Evolutionary conservation across 2,888 invertebrate species (phyloP).

Genomic region (Venusia cambrica): DNA sequence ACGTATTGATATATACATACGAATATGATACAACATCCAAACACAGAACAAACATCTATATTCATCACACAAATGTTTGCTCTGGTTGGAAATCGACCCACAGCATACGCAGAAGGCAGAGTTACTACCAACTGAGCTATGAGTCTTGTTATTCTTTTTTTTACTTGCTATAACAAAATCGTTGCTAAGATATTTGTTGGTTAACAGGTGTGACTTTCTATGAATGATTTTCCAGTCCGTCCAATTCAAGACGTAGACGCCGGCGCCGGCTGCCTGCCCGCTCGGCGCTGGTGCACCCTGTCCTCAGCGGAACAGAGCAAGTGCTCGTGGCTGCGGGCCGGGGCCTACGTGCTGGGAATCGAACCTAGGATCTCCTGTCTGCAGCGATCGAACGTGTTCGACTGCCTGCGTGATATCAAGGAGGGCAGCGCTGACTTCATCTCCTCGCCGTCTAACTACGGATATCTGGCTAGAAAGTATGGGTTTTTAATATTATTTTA

Average conservation of each 20-base stretch:
- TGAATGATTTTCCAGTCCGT: constrained; percentile 49
- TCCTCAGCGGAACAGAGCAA: constrained; percentile 77
- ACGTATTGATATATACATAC: too few relatives aligned
- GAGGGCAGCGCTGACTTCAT: constrained; percentile 79
- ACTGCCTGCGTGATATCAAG: constrained; percentile 78
- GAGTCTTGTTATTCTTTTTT: too few relatives aligned
- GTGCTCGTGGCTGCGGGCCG: constrained; percentile 81
- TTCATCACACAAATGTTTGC: too few relatives aligned
- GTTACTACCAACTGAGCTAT: too few relatives aligned
- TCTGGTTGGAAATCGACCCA: too few relatives aligned
- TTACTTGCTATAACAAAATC: too few relatives aligned
- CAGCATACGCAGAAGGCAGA: too few relatives aligned
- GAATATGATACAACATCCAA: too few relatives aligned
- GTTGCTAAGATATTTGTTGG: too few relatives aligned
- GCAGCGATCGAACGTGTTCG: constrained; percentile 60
- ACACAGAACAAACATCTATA: too few relatives aligned
- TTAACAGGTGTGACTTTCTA: too few relatives aligned
- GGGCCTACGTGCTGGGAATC: constrained; percentile 80
- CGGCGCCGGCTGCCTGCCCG: constrained; percentile 47
- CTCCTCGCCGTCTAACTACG: constrained; percentile 82
- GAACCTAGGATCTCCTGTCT: constrained; percentile 80
- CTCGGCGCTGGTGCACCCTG: constrained; percentile 83
- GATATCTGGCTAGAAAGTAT: constrained; percentile 82
- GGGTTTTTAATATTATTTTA: too few relatives aligned
- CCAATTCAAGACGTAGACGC: constrained; percentile 43